Conservation (phyloP, 2,797 vertebrate species). For the Notoglanidium macrostoma region DNA sequence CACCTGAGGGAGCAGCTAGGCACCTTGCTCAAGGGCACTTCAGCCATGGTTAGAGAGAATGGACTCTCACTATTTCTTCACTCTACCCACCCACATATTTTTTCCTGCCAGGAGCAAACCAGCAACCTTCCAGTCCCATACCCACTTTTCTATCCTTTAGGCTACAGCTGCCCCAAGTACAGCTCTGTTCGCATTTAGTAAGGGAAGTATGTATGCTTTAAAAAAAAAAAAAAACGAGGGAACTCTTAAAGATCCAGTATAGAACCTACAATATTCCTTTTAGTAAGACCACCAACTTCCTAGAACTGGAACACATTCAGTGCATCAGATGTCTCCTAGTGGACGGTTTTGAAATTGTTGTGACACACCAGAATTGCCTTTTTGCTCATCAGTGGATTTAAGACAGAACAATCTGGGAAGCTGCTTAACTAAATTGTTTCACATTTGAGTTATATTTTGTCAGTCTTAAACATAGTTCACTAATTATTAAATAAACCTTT, state of each 20-base stretch:
- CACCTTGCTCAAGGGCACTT: too few species aligned
- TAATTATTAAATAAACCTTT: not conserved
- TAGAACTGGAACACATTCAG: too few species aligned
- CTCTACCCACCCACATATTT: too few species aligned
- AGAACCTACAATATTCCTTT: not conserved
- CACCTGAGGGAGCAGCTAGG: too few species aligned
- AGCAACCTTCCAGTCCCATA: too few species aligned
- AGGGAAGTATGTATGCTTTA: not conserved
- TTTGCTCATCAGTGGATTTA: not conserved
- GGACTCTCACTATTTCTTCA: too few species aligned
- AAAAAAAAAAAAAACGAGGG: not conserved
- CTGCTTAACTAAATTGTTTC: not conserved
- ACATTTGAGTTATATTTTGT: not conserved
- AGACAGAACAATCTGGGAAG: not conserved
- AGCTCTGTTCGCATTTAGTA: not conserved
- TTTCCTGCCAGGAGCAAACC: too few species aligned
- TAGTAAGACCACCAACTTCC: too few species aligned
- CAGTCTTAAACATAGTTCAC: not conserved
- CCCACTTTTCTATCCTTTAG: too few species aligned
- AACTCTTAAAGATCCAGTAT: not conserved
- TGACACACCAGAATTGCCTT: not conserved
- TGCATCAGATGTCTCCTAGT: not conserved
- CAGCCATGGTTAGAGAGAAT: too few species aligned
- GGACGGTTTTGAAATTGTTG: not conserved
- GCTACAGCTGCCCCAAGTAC: too few species aligned